Evolutionary conservation across 1,140 invertebrate genomes (phyloP).

Genomic region (Lordiphosa collinella): DNA sequence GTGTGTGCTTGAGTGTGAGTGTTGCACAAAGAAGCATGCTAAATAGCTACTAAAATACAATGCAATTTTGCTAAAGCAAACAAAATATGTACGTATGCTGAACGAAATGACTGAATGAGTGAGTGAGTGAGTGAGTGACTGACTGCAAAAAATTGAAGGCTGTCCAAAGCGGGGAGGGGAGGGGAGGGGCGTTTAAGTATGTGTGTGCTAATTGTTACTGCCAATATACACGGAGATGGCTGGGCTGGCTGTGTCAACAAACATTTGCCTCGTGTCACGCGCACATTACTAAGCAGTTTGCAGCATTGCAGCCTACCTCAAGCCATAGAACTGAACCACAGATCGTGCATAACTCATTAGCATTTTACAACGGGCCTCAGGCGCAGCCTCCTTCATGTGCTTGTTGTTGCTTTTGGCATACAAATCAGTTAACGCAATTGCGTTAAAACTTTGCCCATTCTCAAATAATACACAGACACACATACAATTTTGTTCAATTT

Average conservation of each 20-base stretch:
- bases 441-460: slow-evolving; percentile 50
- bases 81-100: slow-evolving; percentile 14
- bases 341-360: slow-evolving; percentile 46
- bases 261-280: slow-evolving; percentile 1
- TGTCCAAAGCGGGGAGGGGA: not conserved
- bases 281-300: not conserved
- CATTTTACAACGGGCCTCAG: slow-evolving; percentile 38
- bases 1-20: slow-evolving; percentile 23
- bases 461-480: too few relatives aligned
- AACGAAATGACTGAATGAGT: slow-evolving; percentile 13
- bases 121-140: slow-evolving; percentile 13
- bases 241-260: not conserved
- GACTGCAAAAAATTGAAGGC: slow-evolving; percentile 10
- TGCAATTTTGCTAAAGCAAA: slow-evolving; percentile 39
- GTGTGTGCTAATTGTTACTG: slow-evolving; percentile 41
- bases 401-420: not conserved
- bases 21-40: slow-evolving; percentile 56
- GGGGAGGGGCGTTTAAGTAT: not conserved
- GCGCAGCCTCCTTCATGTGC: not conserved
- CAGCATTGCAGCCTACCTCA: slow-evolving; percentile 4
- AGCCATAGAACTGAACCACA: slow-evolving; percentile 6
- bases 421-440: slow-evolving; percentile 72
- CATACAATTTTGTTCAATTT: not conserved
- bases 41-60: slow-evolving; percentile 54
- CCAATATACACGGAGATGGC: slow-evolving; percentile 18